These are phyloP conservation scores for Nemapogon koenigi DNA, from an alignment of 2,888 invertebrate genomes.

Conservation along the genomic window DNA sequence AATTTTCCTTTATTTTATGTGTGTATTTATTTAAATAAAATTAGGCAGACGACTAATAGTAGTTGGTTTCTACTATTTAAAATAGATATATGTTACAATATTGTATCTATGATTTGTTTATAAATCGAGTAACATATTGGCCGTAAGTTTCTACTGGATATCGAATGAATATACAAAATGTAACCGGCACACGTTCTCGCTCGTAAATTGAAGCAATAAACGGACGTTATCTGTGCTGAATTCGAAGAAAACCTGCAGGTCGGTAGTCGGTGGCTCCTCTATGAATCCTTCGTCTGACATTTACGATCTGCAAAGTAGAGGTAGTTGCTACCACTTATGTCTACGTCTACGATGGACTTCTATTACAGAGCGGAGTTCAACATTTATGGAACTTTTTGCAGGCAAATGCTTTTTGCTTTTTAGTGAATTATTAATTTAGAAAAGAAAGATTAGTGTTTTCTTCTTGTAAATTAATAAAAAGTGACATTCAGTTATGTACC, in stretches of 20 bases:
- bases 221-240: conserved; percentile 9
- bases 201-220: conserved; percentile 12
- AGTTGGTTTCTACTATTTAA: no score
- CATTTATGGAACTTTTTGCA: not conserved
- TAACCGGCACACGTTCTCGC: not conserved
- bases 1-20: no score
- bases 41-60: no score
- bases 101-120: not conserved
- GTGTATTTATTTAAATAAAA: no score
- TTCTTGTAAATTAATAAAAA: no score
- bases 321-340: not conserved
- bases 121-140: not conserved
- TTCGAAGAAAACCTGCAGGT: conserved; percentile 6
- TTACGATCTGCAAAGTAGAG: conserved; percentile 6
- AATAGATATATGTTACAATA: no score
- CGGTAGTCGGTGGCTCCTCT: conserved; percentile 2
- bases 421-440: no score
- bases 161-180: conserved; percentile 1
- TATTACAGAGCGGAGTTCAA: not conserved
- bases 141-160: not conserved
- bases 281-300: conserved; percentile 7
- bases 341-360: not conserved
- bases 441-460: no score
- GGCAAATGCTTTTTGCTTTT: no score
- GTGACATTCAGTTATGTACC: no score